phyloP scores from a whole-genome alignment of 1,140 invertebrate species.

The Dendroctonus valens region DNA sequence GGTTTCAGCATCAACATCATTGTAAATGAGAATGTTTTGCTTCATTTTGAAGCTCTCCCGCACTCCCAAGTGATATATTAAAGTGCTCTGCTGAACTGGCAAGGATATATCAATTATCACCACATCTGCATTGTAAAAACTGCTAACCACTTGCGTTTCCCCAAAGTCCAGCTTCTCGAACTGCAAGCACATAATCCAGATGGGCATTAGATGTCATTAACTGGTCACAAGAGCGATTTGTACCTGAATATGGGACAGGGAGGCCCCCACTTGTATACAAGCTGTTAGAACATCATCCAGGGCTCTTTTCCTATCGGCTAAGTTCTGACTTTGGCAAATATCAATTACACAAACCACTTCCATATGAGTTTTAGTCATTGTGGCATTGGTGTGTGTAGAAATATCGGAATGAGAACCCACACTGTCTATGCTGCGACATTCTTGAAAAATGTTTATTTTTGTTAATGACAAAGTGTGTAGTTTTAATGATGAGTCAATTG shows the following conservation, averaged over 20 bases:
- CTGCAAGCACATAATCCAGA: slow-evolving; percentile 49
- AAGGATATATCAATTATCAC: slow-evolving; percentile 94
- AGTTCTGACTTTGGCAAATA: slow-evolving; percentile 64
- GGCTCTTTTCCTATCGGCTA: slow-evolving; percentile 73
- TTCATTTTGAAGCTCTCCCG: slow-evolving; percentile 98
- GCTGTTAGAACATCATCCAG: slow-evolving; percentile 82
- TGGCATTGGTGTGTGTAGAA: slow-evolving; percentile 60
- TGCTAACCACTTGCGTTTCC: slow-evolving; percentile 79
- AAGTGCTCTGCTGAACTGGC: slow-evolving; percentile 82
- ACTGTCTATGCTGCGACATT: slow-evolving; percentile 68
- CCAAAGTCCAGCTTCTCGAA: slow-evolving; percentile 87
- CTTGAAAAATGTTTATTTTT: slow-evolving; percentile 45
- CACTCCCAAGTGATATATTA: slow-evolving; percentile 97
- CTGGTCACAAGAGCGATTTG: neutral
- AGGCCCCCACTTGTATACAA: slow-evolving; percentile 74
- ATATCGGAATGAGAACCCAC: slow-evolving; percentile 69
- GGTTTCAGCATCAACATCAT: slow-evolving; percentile 84
- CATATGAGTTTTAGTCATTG: slow-evolving; percentile 64
- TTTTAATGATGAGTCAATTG: slow-evolving; percentile 38
- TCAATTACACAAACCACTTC: slow-evolving; percentile 91
- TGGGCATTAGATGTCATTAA: neutral
- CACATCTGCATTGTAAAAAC: slow-evolving; percentile 96
- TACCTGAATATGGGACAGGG: slow-evolving; percentile 82
- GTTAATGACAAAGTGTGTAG: slow-evolving; percentile 34
- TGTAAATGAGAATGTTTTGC: slow-evolving; percentile 92